Evolutionary conservation across 1,140 invertebrate genomes (phyloP).

Genomic region (Scaptomyza graminum): DNA sequence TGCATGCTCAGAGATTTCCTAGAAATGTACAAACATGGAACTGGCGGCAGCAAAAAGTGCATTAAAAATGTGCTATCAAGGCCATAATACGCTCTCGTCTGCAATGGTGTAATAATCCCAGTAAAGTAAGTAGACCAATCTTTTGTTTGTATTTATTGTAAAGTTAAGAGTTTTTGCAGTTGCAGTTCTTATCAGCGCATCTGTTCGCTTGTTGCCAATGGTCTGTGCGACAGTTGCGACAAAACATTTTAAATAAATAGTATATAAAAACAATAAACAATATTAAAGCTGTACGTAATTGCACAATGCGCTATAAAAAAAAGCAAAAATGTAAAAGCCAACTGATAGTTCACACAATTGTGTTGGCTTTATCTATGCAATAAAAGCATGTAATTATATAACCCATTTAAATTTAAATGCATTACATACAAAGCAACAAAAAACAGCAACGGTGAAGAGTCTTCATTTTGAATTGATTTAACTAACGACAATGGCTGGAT

Average conservation of each 20-base stretch:
- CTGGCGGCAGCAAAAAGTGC: too few species aligned
- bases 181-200: constrained; percentile 32
- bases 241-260: constrained; percentile 27
- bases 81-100: too few species aligned
- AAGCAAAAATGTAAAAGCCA: constrained; percentile 17
- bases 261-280: not conserved
- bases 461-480: constrained; percentile 68
- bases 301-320: not conserved
- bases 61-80: too few species aligned
- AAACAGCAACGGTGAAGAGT: constrained; percentile 32
- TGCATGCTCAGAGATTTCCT: not conserved
- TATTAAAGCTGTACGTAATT: not conserved
- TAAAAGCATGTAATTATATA: constrained; percentile 73
- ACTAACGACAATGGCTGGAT: constrained; percentile 61
- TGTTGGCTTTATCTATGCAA: constrained; percentile 35
- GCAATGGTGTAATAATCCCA: not conserved
- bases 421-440: constrained; percentile 46
- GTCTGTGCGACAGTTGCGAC: constrained; percentile 15
- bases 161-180: constrained; percentile 16
- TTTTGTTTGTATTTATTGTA: constrained; percentile 22
- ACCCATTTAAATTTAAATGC: constrained; percentile 66
- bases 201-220: constrained; percentile 17
- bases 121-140: not conserved
- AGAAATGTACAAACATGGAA: not conserved
- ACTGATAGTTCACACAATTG: constrained; percentile 41